Evolutionary conservation across 1,140 invertebrate genomes (phyloP).

Genomic region (Dolichoris vasculosae): DNA sequence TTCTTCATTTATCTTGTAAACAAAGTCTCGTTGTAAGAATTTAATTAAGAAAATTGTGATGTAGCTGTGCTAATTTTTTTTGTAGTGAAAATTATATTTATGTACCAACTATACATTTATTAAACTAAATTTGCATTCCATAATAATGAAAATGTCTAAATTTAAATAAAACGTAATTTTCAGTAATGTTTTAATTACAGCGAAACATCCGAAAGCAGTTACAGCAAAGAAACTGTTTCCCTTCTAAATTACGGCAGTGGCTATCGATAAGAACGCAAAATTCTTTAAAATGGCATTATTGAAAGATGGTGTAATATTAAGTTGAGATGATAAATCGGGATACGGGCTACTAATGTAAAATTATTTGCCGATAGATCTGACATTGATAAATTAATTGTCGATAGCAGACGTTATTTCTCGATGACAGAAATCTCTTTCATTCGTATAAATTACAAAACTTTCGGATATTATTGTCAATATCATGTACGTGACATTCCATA

Average conservation of each 20-base stretch:
- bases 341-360: neutral
- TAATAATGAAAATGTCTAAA: neutral
- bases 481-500: neutral
- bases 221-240: neutral
- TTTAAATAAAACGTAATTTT: neutral
- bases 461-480: constrained; percentile 31
- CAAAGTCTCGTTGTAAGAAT: neutral
- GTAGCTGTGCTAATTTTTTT: no score
- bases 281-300: neutral
- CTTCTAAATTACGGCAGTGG: neutral
- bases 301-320: constrained; percentile 17
- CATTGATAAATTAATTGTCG: constrained; percentile 35
- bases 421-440: neutral
- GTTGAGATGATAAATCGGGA: neutral
- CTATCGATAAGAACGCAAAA: neutral
- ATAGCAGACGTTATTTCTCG: constrained; percentile 7
- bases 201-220: neutral
- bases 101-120: neutral
- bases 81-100: neutral
- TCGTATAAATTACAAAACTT: constrained; percentile 23
- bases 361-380: constrained; percentile 21
- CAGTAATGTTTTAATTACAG: neutral
- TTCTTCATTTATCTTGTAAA: no score
- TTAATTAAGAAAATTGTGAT: neutral
- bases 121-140: neutral